Evolutionary conservation across 2,113 vertebrate species (phyloP), one percentile per base, ranked within the genome.

Genomic region (Pan troglodytes): DNA sequence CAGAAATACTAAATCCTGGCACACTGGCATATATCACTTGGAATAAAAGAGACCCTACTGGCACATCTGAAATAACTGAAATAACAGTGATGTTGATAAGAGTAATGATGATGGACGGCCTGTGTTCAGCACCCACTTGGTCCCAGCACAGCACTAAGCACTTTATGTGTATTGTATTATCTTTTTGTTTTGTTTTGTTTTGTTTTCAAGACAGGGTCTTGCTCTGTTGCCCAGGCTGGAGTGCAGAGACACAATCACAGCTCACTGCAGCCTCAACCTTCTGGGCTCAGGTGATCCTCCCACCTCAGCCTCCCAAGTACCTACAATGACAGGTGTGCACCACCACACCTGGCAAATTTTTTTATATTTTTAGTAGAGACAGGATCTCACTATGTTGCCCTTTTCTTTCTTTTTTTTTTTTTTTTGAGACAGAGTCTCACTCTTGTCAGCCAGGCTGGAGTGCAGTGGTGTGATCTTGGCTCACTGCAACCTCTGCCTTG

Each of bases 51-150:
- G 38, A 20, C 82, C 64, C 50, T 27, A 2, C 10, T 2, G 35
- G 89, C 16, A 8, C 12, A 1, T 64, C 57, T 40, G 89, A 57
- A 93, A 5, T 0, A 1, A 50, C 57, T 40, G 89, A 57, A 93
- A 5, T 0, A 1, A 50, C 52, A 17, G 25, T 9, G 32, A 10
- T n/a, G 10, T 6, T 13, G 8, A 38, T 35, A 25, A 23, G 2
- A 0, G 20, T 1, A 3, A 1, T 30, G 12, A 3, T 12, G 61
- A 10, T 1, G 11, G 30, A 20, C 52, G 52, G 32, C 6, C n/a
- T 4, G 2, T 2, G 10, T 35, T n/a, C 1, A 17, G 40, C 40
- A 22, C 32, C 25, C 13, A 27, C 27, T 52, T 25, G 5, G 18
- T 73, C 22, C 38, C 70, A 27, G 30, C 1, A 43, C 2, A 20